These are phyloP conservation scores for Lymantria monacha DNA, from an alignment of 2,888 invertebrate genomes.

Conservation along the genomic window DNA sequence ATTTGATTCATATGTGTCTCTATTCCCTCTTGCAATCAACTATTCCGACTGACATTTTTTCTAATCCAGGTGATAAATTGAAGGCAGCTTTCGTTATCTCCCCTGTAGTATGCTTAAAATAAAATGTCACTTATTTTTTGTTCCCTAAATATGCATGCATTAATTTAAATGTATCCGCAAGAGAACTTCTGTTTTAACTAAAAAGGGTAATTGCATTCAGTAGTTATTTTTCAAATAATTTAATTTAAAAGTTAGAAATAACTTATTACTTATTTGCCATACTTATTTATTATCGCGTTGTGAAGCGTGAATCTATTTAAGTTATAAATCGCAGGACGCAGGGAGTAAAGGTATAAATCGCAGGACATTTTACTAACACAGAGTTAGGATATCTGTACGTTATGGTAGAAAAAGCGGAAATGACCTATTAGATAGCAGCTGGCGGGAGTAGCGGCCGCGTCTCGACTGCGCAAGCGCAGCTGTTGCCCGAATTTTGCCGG, in stretches of 20 bases:
- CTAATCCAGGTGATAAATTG: slow-evolving; percentile 67
- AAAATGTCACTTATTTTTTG: slow-evolving; percentile 44
- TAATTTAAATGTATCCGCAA: slow-evolving; percentile 26
- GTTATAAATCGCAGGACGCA: no score
- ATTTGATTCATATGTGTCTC: slow-evolving; percentile 27
- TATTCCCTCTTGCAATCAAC: slow-evolving; percentile 35
- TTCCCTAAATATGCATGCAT: slow-evolving; percentile 33
- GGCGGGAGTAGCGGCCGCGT: slow-evolving; percentile 38
- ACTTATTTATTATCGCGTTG: no score
- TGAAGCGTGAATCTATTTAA: no score
- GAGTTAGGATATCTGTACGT: slow-evolving; percentile 9
- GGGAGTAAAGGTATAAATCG: no score
- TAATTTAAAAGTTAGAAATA: no score
- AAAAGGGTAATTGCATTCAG: no score
- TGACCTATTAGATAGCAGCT: slow-evolving; percentile 74
- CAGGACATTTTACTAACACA: not conserved
- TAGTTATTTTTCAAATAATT: no score
- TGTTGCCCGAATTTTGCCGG: slow-evolving; percentile 75
- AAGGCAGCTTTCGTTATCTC: slow-evolving; percentile 48
- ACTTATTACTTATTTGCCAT: no score
- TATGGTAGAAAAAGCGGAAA: slow-evolving; percentile 65
- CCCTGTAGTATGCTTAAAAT: slow-evolving; percentile 54
- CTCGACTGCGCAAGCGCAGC: slow-evolving; percentile 58
- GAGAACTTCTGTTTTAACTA: not conserved
- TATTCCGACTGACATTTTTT: slow-evolving; percentile 52